Evolutionary conservation across 2,888 invertebrate species (phyloP).

Genomic region (Melikaiella ostensackeni): DNA sequence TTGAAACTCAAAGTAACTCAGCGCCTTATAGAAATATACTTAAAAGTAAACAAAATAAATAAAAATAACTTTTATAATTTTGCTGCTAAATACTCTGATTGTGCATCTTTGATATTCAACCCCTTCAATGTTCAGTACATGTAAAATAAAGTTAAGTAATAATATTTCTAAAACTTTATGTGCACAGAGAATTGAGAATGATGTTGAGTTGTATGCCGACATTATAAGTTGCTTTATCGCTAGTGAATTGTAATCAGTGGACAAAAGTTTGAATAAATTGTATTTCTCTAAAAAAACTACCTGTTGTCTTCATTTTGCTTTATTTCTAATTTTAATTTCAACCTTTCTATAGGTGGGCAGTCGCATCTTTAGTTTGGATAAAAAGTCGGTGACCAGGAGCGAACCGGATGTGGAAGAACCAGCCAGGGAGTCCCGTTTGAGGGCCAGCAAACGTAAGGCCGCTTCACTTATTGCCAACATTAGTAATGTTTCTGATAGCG

Average conservation of each 20-base stretch:
- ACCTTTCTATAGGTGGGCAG: slow-evolving; percentile 65
- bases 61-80: background rate
- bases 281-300: slow-evolving; percentile 62
- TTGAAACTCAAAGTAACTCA: slow-evolving; percentile 12
- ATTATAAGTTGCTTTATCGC: background rate
- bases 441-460: slow-evolving; percentile 61
- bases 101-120: slow-evolving; percentile 24
- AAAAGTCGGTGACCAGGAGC: slow-evolving; percentile 50
- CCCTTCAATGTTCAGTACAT: slow-evolving; percentile 47
- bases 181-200: background rate
- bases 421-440: slow-evolving; percentile 47
- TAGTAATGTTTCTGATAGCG: slow-evolving; percentile 48
- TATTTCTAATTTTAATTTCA: slow-evolving; percentile 62
- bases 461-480: slow-evolving; percentile 39
- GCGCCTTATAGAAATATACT: background rate
- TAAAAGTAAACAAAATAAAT: background rate
- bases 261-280: slow-evolving; percentile 64
- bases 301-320: slow-evolving; percentile 60
- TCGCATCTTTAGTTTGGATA: slow-evolving; percentile 60
- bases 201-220: slow-evolving; percentile 16
- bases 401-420: slow-evolving; percentile 47
- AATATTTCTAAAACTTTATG: slow-evolving; percentile 48
- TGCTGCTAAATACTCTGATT: background rate
- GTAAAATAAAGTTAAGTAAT: slow-evolving; percentile 46
- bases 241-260: slow-evolving; percentile 56